phyloP scores from a whole-genome alignment of 2,797 vertebrate genomes.

The Merluccius polli region DNA sequence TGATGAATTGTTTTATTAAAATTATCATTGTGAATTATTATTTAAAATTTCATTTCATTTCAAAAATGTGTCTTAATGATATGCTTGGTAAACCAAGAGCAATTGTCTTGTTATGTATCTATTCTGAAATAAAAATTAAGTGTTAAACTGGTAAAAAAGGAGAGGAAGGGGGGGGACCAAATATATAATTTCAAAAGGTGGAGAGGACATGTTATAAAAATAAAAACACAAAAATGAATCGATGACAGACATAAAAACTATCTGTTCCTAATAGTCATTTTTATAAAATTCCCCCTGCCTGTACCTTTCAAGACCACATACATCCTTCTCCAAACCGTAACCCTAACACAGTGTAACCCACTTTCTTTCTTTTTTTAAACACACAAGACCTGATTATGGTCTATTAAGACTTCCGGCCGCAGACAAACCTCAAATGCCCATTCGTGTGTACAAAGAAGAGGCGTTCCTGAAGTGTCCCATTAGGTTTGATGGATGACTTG shows the following conservation, averaged over 20 bases:
- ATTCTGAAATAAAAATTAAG: background rate
- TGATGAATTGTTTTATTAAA: background rate
- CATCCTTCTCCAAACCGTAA: conserved; percentile 15
- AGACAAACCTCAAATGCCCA: conserved; percentile 54
- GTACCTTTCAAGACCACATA: too few relatives aligned
- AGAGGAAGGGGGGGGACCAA: too few relatives aligned
- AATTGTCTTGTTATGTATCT: background rate
- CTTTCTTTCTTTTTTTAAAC: conserved; percentile 22
- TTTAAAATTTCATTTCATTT: background rate
- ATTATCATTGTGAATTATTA: background rate
- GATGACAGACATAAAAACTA: too few relatives aligned
- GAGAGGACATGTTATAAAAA: too few relatives aligned
- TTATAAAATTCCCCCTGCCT: too few relatives aligned
- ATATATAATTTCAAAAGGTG: too few relatives aligned
- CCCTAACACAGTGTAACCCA: conserved; percentile 20
- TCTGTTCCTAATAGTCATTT: too few relatives aligned
- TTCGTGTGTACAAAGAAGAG: conserved; percentile 35
- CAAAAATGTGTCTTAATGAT: background rate
- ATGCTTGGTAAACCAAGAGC: background rate
- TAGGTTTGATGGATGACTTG: conserved; percentile 65
- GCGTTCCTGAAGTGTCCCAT: conserved; percentile 45
- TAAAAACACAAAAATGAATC: too few relatives aligned
- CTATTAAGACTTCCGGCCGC: conserved; percentile 47
- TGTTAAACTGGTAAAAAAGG: background rate
- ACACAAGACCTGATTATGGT: conserved; percentile 46